Percentiles rank a stretch among this genome's conserved stretches.
phyloP scores from a whole-genome alignment of 2,113 vertebrate genomes.

The Melospiza melodia region DNA sequence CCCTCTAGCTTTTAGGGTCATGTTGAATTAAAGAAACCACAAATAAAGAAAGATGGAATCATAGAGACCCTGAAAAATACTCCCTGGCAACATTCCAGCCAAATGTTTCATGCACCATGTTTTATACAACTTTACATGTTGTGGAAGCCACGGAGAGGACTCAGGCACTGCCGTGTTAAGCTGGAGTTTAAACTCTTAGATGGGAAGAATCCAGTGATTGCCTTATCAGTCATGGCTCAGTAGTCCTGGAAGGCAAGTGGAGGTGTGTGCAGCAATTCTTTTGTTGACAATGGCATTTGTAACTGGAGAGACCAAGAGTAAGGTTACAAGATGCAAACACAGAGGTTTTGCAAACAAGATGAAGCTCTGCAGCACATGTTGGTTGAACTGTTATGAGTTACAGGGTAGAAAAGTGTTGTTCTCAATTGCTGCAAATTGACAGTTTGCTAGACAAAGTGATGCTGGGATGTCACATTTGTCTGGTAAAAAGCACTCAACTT shows the following conservation, averaged over 20 bases:
- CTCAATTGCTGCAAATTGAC: background rate
- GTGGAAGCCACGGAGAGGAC: rapidly evolving
- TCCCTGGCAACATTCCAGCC: background rate
- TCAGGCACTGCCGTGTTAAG: background rate
- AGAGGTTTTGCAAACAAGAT: background rate
- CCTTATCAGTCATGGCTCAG: background rate
- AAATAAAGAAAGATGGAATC: background rate
- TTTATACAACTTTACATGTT: background rate
- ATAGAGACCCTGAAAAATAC: background rate
- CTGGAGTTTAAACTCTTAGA: background rate
- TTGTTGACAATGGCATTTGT: background rate
- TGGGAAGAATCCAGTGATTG: background rate
- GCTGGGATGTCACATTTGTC: background rate
- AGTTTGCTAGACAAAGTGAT: slow-evolving; percentile 1
- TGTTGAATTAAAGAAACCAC: slow-evolving; percentile 1
- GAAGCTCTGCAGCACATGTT: background rate
- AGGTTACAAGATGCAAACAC: background rate
- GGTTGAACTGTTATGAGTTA: background rate
- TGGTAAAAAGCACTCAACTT: background rate
- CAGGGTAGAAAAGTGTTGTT: background rate
- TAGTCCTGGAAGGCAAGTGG: background rate
- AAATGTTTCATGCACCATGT: background rate
- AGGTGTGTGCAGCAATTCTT: background rate
- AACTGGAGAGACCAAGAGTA: background rate
- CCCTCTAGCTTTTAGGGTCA: background rate